phyloP scores from a whole-genome alignment of 2,888 invertebrate species.

The Drosophila percnosoma region DNA sequence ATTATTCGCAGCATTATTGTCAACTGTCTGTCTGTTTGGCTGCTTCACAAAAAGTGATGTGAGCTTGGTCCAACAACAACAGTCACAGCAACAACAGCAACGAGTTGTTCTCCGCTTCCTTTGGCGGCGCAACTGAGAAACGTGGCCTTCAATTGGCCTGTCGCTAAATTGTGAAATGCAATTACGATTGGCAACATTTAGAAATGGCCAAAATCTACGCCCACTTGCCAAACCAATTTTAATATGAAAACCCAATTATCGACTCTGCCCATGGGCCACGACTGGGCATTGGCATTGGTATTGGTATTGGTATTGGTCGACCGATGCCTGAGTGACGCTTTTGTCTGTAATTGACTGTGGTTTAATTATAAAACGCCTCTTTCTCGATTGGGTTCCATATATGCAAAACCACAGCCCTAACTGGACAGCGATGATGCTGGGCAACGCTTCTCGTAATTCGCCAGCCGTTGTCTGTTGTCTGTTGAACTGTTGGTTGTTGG shows the following conservation, averaged over 20 bases:
- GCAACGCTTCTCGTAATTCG: slow-evolving; percentile 62
- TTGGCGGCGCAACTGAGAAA: slow-evolving; percentile 66
- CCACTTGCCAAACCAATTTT: slow-evolving; percentile 60
- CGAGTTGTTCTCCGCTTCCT: slow-evolving; percentile 25
- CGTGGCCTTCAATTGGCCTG: slow-evolving; percentile 53
- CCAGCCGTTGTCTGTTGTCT: slow-evolving; percentile 27
- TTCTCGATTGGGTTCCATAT: slow-evolving; percentile 43
- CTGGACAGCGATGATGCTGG: slow-evolving; percentile 28
- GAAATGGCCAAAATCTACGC: slow-evolving; percentile 48
- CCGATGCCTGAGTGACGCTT: slow-evolving; percentile 71
- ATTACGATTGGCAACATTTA: slow-evolving; percentile 58
- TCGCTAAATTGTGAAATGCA: slow-evolving; percentile 76
- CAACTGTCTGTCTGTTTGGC: slow-evolving; percentile 60
- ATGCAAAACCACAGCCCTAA: slow-evolving; percentile 70
- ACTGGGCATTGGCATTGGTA: not conserved
- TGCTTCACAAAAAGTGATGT: slow-evolving; percentile 67
- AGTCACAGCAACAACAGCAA: not conserved
- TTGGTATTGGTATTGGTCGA: slow-evolving; percentile 2
- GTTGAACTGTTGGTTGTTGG: slow-evolving; percentile 26
- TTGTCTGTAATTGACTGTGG: slow-evolving; percentile 82
- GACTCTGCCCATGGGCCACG: slow-evolving; percentile 56
- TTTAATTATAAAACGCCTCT: slow-evolving; percentile 81
- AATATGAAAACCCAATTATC: slow-evolving; percentile 78
- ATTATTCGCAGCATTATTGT: slow-evolving; percentile 83
- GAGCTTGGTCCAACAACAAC: slow-evolving; percentile 20